phyloP scores from a whole-genome alignment of 2,797 vertebrate species.

The Ctenosaura bakeri region DNA sequence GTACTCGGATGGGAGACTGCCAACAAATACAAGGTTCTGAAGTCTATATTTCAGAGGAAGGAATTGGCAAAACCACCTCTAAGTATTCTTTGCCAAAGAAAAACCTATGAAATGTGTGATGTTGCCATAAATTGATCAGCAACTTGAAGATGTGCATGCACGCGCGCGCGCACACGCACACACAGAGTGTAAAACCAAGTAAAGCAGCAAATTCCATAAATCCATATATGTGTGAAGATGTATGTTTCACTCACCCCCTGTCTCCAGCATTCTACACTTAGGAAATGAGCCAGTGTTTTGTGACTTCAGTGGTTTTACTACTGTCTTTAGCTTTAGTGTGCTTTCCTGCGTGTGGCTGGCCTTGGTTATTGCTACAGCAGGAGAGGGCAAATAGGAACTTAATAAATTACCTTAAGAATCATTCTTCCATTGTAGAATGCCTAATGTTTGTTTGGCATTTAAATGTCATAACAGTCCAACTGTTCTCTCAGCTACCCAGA shows the following conservation, averaged over 20 bases:
- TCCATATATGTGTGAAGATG: neutral
- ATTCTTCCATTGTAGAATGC: constrained; percentile 28
- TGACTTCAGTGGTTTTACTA: constrained; percentile 18
- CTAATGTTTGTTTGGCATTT: constrained; percentile 13
- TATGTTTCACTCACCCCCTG: constrained; percentile 16
- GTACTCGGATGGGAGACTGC: too few species aligned
- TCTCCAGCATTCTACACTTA: neutral
- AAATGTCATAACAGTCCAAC: constrained; percentile 7
- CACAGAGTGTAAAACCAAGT: constrained; percentile 1
- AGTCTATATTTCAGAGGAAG: too few species aligned
- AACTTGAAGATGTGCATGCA: too few species aligned
- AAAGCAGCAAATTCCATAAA: constrained; percentile 4
- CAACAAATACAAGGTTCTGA: too few species aligned
- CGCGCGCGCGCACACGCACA: too few species aligned
- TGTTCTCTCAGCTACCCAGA: neutral
- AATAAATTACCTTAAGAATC: constrained; percentile 12
- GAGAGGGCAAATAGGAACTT: constrained; percentile 46
- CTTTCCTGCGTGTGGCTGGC: constrained; percentile 3
- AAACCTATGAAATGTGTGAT: too few species aligned
- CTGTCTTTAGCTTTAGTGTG: constrained; percentile 36
- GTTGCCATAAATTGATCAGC: too few species aligned
- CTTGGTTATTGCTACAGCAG: constrained; percentile 43
- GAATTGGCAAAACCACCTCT: too few species aligned
- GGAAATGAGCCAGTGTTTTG: constrained; percentile 36
- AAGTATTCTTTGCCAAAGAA: too few species aligned